These are phyloP conservation scores for Periparus ater DNA, from an alignment of 2,797 vertebrate species.

Conservation along the genomic window DNA sequence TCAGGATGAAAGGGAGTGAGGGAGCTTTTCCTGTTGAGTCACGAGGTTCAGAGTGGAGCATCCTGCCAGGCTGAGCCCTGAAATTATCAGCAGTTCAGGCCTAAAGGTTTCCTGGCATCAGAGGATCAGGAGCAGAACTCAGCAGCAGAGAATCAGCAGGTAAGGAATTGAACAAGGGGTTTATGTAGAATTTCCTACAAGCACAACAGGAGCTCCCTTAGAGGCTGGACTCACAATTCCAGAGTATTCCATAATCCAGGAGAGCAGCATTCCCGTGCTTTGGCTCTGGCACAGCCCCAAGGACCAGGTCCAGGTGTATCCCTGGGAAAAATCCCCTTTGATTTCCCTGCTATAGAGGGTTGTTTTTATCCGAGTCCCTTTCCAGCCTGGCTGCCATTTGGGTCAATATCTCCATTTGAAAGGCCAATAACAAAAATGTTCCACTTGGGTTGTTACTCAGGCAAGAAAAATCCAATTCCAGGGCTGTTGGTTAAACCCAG, in stretches of 20 bases:
- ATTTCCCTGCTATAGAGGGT: neutral
- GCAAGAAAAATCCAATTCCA: neutral
- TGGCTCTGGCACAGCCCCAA: neutral
- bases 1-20: neutral
- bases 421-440: neutral
- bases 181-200: neutral
- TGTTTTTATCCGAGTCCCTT: neutral
- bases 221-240: neutral
- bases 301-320: neutral
- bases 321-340: neutral
- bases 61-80: neutral
- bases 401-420: neutral
- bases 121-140: neutral
- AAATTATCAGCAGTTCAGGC: neutral
- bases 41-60: neutral
- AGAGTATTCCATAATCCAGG: neutral
- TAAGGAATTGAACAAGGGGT: neutral
- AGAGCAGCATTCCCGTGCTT: neutral
- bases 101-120: neutral
- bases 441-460: neutral
- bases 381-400: neutral
- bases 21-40: neutral
- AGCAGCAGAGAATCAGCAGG: neutral
- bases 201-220: neutral
- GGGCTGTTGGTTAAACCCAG: neutral